phyloP scores from a whole-genome alignment of 2,888 invertebrate genomes.

The Autographa gamma region DNA sequence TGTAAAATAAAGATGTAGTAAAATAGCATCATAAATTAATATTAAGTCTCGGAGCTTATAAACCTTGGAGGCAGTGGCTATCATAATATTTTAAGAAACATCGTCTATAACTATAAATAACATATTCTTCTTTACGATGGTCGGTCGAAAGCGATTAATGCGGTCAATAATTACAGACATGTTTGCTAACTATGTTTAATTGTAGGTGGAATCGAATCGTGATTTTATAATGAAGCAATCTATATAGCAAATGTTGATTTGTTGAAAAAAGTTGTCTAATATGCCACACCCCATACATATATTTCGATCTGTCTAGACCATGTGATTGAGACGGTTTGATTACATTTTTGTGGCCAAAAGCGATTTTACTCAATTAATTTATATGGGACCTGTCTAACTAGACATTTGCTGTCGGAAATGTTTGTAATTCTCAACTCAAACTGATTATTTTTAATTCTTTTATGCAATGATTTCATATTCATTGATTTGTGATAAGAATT shows the following conservation, averaged over 20 bases:
- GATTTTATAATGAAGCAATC: constrained; percentile 50
- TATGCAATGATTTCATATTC: not conserved
- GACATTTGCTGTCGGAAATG: not conserved
- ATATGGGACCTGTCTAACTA: constrained; percentile 3
- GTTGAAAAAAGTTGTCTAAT: constrained; percentile 33
- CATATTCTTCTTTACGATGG: constrained; percentile 52
- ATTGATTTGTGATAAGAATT: not conserved
- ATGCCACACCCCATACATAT: constrained; percentile 40
- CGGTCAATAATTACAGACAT: constrained; percentile 67
- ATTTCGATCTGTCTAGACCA: constrained; percentile 38
- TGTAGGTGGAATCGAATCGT: constrained; percentile 65
- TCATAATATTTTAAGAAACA: constrained; percentile 61
- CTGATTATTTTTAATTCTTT: too few species aligned
- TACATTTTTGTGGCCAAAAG: constrained; percentile 26
- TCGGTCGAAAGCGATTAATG: constrained; percentile 63
- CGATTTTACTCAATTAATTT: constrained; percentile 15
- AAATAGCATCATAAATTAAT: constrained; percentile 12
- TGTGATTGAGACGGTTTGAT: constrained; percentile 41
- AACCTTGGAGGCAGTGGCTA: constrained; percentile 55
- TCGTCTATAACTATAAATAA: constrained; percentile 58
- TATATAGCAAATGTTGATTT: constrained; percentile 26
- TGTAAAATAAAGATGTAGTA: not conserved
- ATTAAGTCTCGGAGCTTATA: constrained; percentile 47
- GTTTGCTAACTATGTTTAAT: constrained; percentile 69
- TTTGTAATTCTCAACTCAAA: not conserved